Conservation (phyloP, 2,888 invertebrate genomes). For the Epinotia demarniana region DNA sequence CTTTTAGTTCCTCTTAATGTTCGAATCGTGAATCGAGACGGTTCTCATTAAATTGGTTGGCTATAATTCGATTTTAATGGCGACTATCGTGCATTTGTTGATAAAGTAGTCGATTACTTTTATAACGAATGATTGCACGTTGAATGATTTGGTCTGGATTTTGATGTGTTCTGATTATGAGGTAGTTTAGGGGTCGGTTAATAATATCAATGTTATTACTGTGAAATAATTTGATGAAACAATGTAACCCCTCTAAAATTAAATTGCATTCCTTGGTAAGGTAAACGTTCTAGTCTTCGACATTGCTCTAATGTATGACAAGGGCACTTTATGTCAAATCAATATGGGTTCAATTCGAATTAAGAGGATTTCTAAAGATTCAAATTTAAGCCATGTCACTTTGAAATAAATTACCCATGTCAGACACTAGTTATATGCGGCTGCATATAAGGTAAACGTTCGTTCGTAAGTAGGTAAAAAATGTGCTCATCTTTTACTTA, state of each 20-base stretch:
- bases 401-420: no score
- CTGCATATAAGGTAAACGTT: no score
- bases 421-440: no score
- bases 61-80: conserved; percentile 79
- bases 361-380: no score
- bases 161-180: conserved; percentile 46
- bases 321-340: no score
- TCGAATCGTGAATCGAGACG: conserved; percentile 39
- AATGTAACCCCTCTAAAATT: not conserved
- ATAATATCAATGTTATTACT: conserved; percentile 5
- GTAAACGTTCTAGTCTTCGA: no score
- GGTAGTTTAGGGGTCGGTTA: conserved; percentile 25
- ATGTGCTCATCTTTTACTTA: no score
- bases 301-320: no score
- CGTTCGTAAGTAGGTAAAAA: no score
- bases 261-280: not conserved
- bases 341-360: no score
- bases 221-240: not conserved
- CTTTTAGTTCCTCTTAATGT: conserved; percentile 30
- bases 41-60: conserved; percentile 54
- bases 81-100: conserved; percentile 62
- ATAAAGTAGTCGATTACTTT: conserved; percentile 69
- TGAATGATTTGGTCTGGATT: conserved; percentile 62
- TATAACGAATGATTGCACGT: conserved; percentile 72
- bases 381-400: no score